Conservation (phyloP, 2,113 vertebrate species). For the Nesoenas mayeri region DNA sequence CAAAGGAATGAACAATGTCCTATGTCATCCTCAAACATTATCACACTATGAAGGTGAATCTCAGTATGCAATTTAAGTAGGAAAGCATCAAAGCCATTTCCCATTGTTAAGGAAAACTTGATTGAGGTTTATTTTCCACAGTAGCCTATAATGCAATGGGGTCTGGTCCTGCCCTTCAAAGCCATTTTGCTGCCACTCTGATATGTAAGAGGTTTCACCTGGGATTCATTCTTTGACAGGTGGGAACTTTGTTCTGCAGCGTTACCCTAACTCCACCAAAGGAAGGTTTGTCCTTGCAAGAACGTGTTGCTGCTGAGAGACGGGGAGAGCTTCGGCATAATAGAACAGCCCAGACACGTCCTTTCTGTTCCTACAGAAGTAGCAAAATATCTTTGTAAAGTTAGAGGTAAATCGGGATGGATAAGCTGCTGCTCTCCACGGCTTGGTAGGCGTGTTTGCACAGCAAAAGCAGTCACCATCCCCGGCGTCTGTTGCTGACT, state of each 20-base stretch:
- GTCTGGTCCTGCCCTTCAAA: neutral
- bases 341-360: neutral
- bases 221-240: neutral
- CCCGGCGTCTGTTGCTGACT: neutral
- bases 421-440: fast-evolving
- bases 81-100: neutral
- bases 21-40: neutral
- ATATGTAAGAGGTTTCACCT: neutral
- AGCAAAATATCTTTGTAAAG: neutral
- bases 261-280: neutral
- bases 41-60: neutral
- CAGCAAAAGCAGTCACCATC: fast-evolving
- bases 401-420: neutral
- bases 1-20: neutral
- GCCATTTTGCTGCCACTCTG: neutral
- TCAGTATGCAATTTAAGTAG: neutral
- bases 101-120: neutral
- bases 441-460: fast-evolving
- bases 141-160: neutral
- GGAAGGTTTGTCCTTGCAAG: neutral
- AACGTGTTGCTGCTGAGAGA: neutral
- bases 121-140: neutral
- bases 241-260: neutral
- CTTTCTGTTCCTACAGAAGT: neutral
- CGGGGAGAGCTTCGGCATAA: neutral